Evolutionary conservation across 2,888 invertebrate species (phyloP).

Genomic region (Hylaea fasciaria): DNA sequence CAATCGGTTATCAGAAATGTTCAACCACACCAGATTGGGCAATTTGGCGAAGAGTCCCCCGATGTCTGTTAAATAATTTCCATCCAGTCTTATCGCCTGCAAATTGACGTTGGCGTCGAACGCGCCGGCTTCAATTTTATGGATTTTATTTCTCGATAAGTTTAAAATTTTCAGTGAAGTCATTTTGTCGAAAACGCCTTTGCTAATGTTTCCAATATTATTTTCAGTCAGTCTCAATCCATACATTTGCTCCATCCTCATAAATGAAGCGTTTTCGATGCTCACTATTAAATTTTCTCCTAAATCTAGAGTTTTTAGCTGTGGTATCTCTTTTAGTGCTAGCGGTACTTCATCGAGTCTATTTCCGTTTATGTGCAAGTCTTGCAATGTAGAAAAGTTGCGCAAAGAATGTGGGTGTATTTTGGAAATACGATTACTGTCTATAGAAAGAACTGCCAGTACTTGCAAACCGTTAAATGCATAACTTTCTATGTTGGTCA

Average conservation of each 20-base stretch:
- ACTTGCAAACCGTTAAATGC: constrained; percentile 91
- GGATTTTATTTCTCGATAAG: constrained; percentile 92
- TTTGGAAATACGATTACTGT: constrained; percentile 91
- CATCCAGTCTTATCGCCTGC: constrained; percentile 92
- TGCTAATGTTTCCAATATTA: constrained; percentile 91
- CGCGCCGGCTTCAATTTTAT: constrained; percentile 90
- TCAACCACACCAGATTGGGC: constrained; percentile 93
- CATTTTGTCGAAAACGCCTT: constrained; percentile 92
- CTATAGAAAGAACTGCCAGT: constrained; percentile 90
- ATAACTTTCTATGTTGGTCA: constrained; percentile 90
- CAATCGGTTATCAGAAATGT: constrained; percentile 93
- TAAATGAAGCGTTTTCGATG: constrained; percentile 92
- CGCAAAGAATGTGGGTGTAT: constrained; percentile 90
- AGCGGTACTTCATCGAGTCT: constrained; percentile 90
- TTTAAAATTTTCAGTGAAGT: constrained; percentile 92
- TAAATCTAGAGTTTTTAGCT: constrained; percentile 92
- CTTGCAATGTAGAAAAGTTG: constrained; percentile 92
- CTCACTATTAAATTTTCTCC: constrained; percentile 93
- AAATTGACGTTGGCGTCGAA: constrained; percentile 91
- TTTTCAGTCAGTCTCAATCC: constrained; percentile 94
- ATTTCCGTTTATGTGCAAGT: constrained; percentile 93
- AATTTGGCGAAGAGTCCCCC: constrained; percentile 91
- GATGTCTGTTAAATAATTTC: constrained; percentile 92
- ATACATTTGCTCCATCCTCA: constrained; percentile 91
- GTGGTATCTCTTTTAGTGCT: constrained; percentile 89